Percentiles rank a stretch among this genome's conserved stretches.
phyloP scores from a whole-genome alignment of 1,140 invertebrate genomes.

The Zaprionus africanus region DNA sequence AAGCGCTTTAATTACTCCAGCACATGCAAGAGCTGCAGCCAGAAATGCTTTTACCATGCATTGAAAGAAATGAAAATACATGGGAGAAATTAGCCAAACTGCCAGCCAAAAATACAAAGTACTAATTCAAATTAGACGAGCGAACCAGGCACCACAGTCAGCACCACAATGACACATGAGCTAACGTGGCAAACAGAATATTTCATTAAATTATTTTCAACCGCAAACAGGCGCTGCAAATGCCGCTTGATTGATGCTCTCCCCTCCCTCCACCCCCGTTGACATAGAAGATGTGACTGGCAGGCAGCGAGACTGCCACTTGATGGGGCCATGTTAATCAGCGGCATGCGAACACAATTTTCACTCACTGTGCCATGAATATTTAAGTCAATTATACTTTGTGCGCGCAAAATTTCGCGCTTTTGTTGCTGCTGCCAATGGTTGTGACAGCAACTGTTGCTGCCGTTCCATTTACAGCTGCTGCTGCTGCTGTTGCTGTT shows the following conservation, averaged over 20 bases:
- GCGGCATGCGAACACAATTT: slow-evolving; percentile 60
- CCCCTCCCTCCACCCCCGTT: neutral
- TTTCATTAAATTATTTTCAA: slow-evolving; percentile 74
- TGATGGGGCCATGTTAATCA: slow-evolving; percentile 58
- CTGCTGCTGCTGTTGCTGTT: slow-evolving; percentile 11
- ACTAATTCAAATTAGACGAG: slow-evolving; percentile 59
- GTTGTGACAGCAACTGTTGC: slow-evolving; percentile 64
- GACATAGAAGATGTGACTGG: neutral
- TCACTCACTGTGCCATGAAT: slow-evolving; percentile 67
- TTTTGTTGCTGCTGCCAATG: slow-evolving; percentile 33
- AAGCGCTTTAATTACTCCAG: slow-evolving; percentile 66
- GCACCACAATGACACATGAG: slow-evolving; percentile 24
- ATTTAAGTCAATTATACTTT: slow-evolving; percentile 74
- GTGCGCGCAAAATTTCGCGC: slow-evolving; percentile 50
- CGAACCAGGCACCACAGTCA: slow-evolving; percentile 12
- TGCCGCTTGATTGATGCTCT: slow-evolving; percentile 67
- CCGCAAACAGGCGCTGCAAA: slow-evolving; percentile 52
- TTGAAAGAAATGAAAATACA: slow-evolving; percentile 48
- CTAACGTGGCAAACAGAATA: slow-evolving; percentile 66
- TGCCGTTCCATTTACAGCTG: slow-evolving; percentile 4
- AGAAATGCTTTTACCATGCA: slow-evolving; percentile 15
- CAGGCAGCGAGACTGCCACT: slow-evolving; percentile 2
- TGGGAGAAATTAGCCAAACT: slow-evolving; percentile 58
- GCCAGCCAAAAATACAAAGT: slow-evolving; percentile 59
- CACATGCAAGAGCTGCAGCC: slow-evolving; percentile 55